These are phyloP conservation scores for Siniperca undulata DNA, from an alignment of 2,797 vertebrate genomes.

Conservation along the genomic window DNA sequence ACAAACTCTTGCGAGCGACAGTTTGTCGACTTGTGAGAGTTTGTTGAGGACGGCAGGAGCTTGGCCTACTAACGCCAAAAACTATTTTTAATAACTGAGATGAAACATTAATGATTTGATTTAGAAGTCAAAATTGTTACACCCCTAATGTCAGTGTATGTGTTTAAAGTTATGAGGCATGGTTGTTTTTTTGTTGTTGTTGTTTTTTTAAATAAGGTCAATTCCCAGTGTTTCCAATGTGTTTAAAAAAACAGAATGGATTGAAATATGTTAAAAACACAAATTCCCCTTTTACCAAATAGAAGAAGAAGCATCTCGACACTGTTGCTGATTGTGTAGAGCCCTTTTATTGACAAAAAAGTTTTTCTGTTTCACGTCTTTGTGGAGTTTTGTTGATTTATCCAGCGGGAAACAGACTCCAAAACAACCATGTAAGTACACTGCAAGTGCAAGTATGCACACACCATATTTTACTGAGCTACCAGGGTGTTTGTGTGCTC, in stretches of 20 bases:
- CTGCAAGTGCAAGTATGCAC: neutral
- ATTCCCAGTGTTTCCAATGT: neutral
- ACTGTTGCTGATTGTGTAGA: neutral
- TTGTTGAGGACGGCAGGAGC: neutral
- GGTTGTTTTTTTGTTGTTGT: neutral
- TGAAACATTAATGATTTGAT: neutral
- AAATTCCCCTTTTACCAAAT: neutral
- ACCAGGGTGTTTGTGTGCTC: neutral
- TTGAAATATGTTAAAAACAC: neutral
- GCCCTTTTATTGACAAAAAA: neutral
- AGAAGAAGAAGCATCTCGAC: neutral
- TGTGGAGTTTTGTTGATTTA: neutral
- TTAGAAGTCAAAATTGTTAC: neutral
- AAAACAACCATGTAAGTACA: neutral
- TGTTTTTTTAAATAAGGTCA: neutral
- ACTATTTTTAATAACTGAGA: neutral
- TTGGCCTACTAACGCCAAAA: neutral
- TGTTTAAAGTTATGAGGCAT: neutral
- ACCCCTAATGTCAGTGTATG: neutral
- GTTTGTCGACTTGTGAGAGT: constrained; percentile 3
- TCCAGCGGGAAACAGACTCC: neutral
- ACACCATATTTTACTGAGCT: neutral
- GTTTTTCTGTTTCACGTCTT: neutral
- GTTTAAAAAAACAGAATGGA: neutral
- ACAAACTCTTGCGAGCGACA: neutral